Percentiles rank a stretch among this genome's conserved stretches.
These are phyloP conservation scores for Portunus trituberculatus DNA, from an alignment of 1,140 invertebrate species.

Conservation along the genomic window DNA sequence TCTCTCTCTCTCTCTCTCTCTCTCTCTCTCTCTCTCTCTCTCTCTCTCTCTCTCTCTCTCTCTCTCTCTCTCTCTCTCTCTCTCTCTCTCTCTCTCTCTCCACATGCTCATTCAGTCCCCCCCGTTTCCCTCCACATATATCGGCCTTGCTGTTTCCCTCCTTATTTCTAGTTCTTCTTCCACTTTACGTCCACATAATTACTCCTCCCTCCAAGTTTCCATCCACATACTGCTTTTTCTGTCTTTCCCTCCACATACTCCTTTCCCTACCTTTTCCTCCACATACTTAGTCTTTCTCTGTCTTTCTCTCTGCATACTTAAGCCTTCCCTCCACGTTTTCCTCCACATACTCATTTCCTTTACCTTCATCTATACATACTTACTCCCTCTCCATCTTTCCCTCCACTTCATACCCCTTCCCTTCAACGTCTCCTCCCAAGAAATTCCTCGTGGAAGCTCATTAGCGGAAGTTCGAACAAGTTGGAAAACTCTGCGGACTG, in stretches of 20 bases:
- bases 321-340: neutral
- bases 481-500: conserved; percentile 8
- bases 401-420: neutral
- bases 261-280: no score
- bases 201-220: neutral
- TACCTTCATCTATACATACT: neutral
- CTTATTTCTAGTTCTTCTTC: neutral
- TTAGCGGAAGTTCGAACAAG: conserved; percentile 12
- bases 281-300: no score
- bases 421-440: neutral
- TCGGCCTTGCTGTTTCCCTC: neutral
- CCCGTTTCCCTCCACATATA: no score
- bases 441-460: neutral
- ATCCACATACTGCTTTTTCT: neutral
- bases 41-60: no score
- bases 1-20: no score
- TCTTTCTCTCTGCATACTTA: neutral
- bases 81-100: no score
- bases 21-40: no score
- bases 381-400: neutral
- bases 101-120: no score
- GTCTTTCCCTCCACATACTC: no score
- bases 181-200: neutral
- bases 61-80: no score
- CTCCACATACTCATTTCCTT: neutral